Percentiles rank a stretch among this genome's conserved stretches.
These are phyloP conservation scores for Oscheius sp. DNA, from an alignment of 2,888 invertebrate species.

Conservation along the genomic window DNA sequence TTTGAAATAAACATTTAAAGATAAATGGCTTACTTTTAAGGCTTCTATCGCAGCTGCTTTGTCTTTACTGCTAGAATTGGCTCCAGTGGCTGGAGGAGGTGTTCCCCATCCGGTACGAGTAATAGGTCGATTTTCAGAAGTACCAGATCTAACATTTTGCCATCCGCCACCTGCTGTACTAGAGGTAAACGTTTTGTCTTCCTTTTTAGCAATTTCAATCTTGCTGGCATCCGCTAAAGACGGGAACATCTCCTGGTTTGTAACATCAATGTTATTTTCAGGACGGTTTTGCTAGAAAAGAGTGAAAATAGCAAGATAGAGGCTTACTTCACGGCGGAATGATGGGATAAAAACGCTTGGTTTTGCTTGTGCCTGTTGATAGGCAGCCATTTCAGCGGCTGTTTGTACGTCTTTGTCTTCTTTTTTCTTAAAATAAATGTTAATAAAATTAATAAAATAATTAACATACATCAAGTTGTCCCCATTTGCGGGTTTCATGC, in stretches of 20 bases:
- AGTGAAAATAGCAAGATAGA: background rate
- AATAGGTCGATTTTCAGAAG: background rate
- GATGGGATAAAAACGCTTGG: slow-evolving; percentile 26
- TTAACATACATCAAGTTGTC: slow-evolving; percentile 33
- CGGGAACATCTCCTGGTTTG: slow-evolving; percentile 58
- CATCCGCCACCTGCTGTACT: slow-evolving; percentile 49
- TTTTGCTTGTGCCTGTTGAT: slow-evolving; percentile 12
- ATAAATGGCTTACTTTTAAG: slow-evolving; percentile 33
- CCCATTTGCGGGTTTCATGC: slow-evolving; percentile 43
- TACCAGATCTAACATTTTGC: slow-evolving; percentile 27
- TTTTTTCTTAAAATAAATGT: slow-evolving; percentile 22
- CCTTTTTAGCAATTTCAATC: slow-evolving; percentile 61
- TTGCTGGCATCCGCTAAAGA: slow-evolving; percentile 62
- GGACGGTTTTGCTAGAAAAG: background rate
- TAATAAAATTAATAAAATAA: background rate
- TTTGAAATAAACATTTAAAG: background rate
- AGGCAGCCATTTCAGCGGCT: slow-evolving; percentile 31
- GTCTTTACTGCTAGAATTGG: slow-evolving; percentile 29
- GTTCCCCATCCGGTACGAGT: slow-evolving; percentile 10
- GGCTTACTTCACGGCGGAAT: slow-evolving; percentile 1
- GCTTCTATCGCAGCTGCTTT: slow-evolving; percentile 45
- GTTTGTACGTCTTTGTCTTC: slow-evolving; percentile 28
- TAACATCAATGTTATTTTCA: slow-evolving; percentile 34
- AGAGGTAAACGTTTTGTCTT: slow-evolving; percentile 51
- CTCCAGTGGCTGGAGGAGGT: slow-evolving; percentile 14